Evolutionary conservation across 2,113 vertebrate genomes (phyloP).

Genomic region (Athene noctua): DNA sequence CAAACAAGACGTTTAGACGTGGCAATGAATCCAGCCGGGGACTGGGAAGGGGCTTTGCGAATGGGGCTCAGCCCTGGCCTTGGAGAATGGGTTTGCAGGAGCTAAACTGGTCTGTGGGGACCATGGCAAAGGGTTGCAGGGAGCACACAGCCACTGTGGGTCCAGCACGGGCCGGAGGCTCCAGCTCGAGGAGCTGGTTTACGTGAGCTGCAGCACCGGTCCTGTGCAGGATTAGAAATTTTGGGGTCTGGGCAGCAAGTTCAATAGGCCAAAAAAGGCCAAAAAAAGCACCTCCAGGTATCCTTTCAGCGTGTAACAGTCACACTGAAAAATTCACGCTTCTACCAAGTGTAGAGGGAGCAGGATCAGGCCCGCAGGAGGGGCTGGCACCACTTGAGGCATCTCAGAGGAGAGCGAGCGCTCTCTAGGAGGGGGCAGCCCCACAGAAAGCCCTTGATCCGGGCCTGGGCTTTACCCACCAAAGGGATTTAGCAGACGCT

Average conservation of each 20-base stretch:
- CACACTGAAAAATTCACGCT: too few relatives aligned
- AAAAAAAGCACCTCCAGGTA: background rate
- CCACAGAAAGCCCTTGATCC: fast-evolving
- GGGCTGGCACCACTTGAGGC: fast-evolving
- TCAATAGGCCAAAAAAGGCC: fast-evolving
- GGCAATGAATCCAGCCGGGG: background rate
- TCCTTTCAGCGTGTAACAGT: background rate
- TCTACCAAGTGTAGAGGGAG: background rate
- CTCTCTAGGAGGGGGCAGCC: background rate
- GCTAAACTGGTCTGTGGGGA: fast-evolving
- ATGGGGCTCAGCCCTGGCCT: fast-evolving
- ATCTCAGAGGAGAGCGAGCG: fast-evolving
- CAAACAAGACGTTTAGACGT: slow-evolving; percentile 57
- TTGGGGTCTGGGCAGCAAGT: background rate
- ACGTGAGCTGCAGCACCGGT: fast-evolving
- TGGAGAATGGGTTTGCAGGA: fast-evolving
- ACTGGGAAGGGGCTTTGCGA: background rate
- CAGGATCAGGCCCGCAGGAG: background rate
- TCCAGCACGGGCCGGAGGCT: fast-evolving
- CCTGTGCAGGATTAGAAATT: fast-evolving
- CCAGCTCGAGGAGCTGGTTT: background rate
- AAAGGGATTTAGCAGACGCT: background rate
- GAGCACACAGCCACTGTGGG: background rate
- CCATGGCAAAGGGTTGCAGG: fast-evolving
- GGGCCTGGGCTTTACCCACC: background rate